Conservation (phyloP, 2,888 invertebrate genomes). For the Caenorhabditis parvicauda region DNA sequence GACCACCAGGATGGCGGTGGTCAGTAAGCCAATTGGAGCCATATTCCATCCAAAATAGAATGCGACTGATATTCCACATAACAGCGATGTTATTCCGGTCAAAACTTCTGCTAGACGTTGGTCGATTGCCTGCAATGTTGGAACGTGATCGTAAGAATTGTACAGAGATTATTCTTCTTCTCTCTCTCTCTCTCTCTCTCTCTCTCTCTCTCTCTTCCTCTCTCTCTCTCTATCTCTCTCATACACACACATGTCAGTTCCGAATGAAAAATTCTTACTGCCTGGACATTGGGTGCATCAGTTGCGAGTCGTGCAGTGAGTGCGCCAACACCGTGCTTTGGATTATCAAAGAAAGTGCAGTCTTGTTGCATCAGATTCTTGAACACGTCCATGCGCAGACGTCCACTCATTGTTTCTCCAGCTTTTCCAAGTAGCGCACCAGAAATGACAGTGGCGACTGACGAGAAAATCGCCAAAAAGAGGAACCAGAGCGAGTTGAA, state of each 20-base stretch:
- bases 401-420: slow-evolving; percentile 40
- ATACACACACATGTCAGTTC: too few species aligned
- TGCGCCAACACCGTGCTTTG: slow-evolving; percentile 63
- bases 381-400: slow-evolving; percentile 61
- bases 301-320: slow-evolving; percentile 63
- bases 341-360: slow-evolving; percentile 65
- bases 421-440: slow-evolving; percentile 39
- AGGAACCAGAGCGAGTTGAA: slow-evolving; percentile 33
- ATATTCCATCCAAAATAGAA: slow-evolving; percentile 56
- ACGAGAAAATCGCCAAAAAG: slow-evolving; percentile 28
- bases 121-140: slow-evolving; percentile 47
- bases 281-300: slow-evolving; percentile 65
- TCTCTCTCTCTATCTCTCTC: too few species aligned
- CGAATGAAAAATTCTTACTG: slow-evolving; percentile 53
- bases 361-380: slow-evolving; percentile 63
- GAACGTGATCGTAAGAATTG: too few species aligned
- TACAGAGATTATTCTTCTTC: too few species aligned
- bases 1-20: slow-evolving; percentile 36
- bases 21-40: slow-evolving; percentile 52
- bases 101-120: slow-evolving; percentile 53
- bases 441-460: slow-evolving; percentile 36
- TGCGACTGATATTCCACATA: slow-evolving; percentile 48
- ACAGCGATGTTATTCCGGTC: slow-evolving; percentile 41
- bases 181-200: too few species aligned
- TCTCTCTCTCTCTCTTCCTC: too few species aligned